Evolutionary conservation across 2,888 invertebrate species (phyloP).

Genomic region (Drosophila pegasa): DNA sequence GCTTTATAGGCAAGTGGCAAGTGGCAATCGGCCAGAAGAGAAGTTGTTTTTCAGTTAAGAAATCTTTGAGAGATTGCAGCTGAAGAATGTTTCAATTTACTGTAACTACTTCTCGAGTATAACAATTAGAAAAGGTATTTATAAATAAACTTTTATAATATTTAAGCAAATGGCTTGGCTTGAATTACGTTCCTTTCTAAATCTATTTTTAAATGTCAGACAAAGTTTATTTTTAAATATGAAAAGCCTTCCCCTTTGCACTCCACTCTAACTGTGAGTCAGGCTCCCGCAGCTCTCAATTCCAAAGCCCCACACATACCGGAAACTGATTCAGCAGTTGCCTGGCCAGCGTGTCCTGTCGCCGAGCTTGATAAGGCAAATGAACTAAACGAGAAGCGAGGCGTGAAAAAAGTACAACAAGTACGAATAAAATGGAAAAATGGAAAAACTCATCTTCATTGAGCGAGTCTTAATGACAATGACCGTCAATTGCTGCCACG

Average conservation of each 20-base stretch:
- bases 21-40: slow-evolving; percentile 12
- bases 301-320: slow-evolving; percentile 1
- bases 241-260: not conserved
- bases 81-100: not conserved
- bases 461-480: slow-evolving; percentile 73
- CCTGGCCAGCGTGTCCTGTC: slow-evolving; percentile 6
- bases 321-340: slow-evolving; percentile 22
- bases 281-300: not conserved
- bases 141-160: not conserved
- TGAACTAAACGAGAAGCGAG: slow-evolving; percentile 55
- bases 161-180: no score
- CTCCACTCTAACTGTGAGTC: not conserved
- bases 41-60: slow-evolving; percentile 1
- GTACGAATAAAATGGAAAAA: slow-evolving; percentile 45
- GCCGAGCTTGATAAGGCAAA: slow-evolving; percentile 43
- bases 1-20: slow-evolving; percentile 29
- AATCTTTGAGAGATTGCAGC: not conserved
- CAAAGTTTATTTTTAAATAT: not conserved
- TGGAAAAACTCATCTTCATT: slow-evolving; percentile 72
- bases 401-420: slow-evolving; percentile 40
- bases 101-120: not conserved
- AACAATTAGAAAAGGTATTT: not conserved
- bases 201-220: not conserved
- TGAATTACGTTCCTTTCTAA: not conserved
- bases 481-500: slow-evolving; percentile 71